Evolutionary conservation across 2,888 invertebrate genomes (phyloP), one percentile per base, ranked within the genome.

Genomic region (Meiosimyza platycephala): DNA sequence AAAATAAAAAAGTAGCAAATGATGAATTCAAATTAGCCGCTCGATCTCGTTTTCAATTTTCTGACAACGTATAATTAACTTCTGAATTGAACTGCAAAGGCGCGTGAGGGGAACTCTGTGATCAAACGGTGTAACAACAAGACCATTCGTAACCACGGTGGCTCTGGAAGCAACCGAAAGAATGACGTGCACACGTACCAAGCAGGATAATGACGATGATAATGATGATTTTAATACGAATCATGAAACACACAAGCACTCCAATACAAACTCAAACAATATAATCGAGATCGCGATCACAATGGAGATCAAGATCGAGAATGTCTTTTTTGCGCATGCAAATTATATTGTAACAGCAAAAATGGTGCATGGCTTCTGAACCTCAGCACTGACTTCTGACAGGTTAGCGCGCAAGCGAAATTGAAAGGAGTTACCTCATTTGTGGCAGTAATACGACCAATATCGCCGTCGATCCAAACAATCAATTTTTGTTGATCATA

Each of bases 361-460:
- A 75, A 74, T 73, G 69, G 72, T 67, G 75, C 76, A 74, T 73
- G 76, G 75, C 76, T 77, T 75, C 75, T 78, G 75, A 78, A 78
- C 78, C 72, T 40, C 40, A 40, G 9, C 40, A 40, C 40, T 75
- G 72, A 75, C 73, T 74, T 69, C 66, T 71, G 70, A 64, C 69
- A 52, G 59, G 71, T 67, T 63, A 60, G 52, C 74, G 59, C 51
- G 72, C 66, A 72, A 51, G 76, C 71, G 71, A 76, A 79, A 78
- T 77, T 76, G 76, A 79, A 78, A 78, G 77, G 76, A 74, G 77
- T 76, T 78, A 77, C 79, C 75, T 77, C 62, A 70, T 73, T 73
- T 60, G 67, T 72, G 57, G 64, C 40, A 69, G 12, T 40, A 16
- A 33, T 51, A 15, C 12, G 28, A 15, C 11, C 33, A 13, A n/a